phyloP scores from a whole-genome alignment of 1,140 invertebrate genomes.

The Nomia melanderi region DNA sequence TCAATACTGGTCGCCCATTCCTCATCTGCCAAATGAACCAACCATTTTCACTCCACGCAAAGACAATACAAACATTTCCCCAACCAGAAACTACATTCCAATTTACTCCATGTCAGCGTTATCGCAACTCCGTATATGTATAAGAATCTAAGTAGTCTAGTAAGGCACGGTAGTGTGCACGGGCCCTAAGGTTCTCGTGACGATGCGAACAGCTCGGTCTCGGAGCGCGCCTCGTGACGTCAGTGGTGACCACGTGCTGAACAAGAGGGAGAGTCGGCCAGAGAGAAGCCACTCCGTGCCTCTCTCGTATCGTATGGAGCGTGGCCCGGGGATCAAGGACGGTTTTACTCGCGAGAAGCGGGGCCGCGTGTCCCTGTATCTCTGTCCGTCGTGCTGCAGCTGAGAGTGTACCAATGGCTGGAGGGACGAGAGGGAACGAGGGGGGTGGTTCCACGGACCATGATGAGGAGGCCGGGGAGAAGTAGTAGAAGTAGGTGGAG shows the following conservation, averaged over 20 bases:
- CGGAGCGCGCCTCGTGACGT: conserved; percentile 70
- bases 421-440: no score
- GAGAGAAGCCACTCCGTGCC: conserved; percentile 61
- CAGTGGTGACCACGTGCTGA: conserved; percentile 75
- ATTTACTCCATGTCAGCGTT: no score
- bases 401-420: conserved; percentile 35
- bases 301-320: conserved; percentile 72
- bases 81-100: no score
- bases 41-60: no score
- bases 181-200: conserved; percentile 57
- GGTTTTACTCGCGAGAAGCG: conserved; percentile 76
- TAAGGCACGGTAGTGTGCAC: conserved; percentile 19
- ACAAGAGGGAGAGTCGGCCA: conserved; percentile 68
- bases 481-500: conserved; percentile 25
- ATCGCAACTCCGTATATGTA: no score
- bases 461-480: conserved; percentile 35
- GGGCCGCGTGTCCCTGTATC: conserved; percentile 66
- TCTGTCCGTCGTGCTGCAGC: conserved; percentile 57
- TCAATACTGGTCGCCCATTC: no score
- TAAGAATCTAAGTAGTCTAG: no score
- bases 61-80: no score
- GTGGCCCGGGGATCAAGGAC: conserved; percentile 79
- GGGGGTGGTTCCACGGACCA: conserved; percentile 5
- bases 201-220: conserved; percentile 41
- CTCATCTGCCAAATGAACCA: no score